Conservation (phyloP, 1,140 invertebrate species). For the Ostrea denselamellosa region DNA sequence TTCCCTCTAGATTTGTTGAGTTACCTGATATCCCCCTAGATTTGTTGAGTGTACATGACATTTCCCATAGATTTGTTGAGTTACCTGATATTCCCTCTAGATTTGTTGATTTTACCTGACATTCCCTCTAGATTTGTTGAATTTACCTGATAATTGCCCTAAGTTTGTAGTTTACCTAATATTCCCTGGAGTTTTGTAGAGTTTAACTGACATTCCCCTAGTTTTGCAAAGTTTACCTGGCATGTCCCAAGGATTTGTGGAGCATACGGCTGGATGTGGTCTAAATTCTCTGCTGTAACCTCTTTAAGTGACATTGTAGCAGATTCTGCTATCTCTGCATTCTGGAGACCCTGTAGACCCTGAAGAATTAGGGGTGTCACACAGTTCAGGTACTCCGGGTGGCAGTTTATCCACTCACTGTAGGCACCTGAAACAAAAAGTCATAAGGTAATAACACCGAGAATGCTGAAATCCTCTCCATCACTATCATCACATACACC, state of each 20-base stretch:
- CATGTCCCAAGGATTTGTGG: conserved; percentile 85
- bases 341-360: conserved; percentile 85
- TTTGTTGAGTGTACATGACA: too few species aligned
- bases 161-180: conserved; percentile 72
- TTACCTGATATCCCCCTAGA: too few species aligned
- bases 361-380: conserved; percentile 85
- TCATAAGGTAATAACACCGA: neutral
- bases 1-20: too few species aligned
- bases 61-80: too few species aligned
- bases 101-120: too few species aligned
- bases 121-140: too few species aligned
- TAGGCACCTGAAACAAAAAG: conserved; percentile 83
- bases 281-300: conserved; percentile 88
- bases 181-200: neutral
- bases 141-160: too few species aligned
- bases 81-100: too few species aligned
- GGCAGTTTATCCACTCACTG: conserved; percentile 88
- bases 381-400: conserved; percentile 81
- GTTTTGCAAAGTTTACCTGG: conserved; percentile 82
- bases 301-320: conserved; percentile 94
- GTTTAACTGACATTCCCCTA: conserved; percentile 81
- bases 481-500: too few species aligned
- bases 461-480: neutral
- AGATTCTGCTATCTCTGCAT: conserved; percentile 85
- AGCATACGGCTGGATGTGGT: conserved; percentile 86